Percentiles rank a stretch among this genome's conserved stretches.
Evolutionary conservation across 2,797 vertebrate genomes (phyloP).

Genomic region (Lindbergichthys nudifrons): DNA sequence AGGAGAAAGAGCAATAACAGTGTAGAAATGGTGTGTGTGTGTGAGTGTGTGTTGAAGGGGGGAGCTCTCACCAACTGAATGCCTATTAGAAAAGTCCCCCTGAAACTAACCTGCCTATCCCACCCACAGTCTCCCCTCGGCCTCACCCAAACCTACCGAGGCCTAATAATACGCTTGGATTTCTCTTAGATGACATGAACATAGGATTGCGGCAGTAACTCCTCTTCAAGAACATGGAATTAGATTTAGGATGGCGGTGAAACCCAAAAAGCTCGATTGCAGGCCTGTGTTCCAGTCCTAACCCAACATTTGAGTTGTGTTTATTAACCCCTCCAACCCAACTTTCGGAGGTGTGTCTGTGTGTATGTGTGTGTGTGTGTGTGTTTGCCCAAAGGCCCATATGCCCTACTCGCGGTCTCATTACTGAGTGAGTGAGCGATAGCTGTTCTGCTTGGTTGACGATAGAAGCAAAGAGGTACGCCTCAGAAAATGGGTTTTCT

Average conservation of each 20-base stretch:
- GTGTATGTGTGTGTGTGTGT: conserved; percentile 43
- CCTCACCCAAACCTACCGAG: conserved; percentile 67
- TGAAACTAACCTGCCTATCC: conserved; percentile 69
- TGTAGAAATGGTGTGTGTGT: conserved; percentile 35
- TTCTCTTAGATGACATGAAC: conserved; percentile 71
- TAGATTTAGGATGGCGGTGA: conserved; percentile 68
- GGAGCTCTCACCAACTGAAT: conserved; percentile 61
- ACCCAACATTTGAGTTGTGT: conserved; percentile 59
- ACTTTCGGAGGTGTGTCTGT: conserved; percentile 48
- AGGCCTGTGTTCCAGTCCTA: conserved; percentile 48
- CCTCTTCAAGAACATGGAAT: conserved; percentile 67
- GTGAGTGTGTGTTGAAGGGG: conserved; percentile 28
- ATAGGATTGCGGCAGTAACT: conserved; percentile 51
- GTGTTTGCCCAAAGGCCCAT: conserved; percentile 63
- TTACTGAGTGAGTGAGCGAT: conserved; percentile 74
- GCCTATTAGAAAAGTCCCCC: conserved; percentile 70
- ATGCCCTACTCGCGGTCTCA: conserved; percentile 67
- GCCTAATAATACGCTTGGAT: conserved; percentile 80
- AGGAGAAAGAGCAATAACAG: conserved; percentile 52
- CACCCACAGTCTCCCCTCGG: conserved; percentile 69
- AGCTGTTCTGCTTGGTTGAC: conserved; percentile 81
- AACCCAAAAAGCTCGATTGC: conserved; percentile 65
- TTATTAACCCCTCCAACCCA: conserved; percentile 75
- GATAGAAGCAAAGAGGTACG: conserved; percentile 66
- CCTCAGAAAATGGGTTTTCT: conserved; percentile 77